A percentile compares a stretch with the other conserved stretches of the same genome.
Conservation (phyloP, 1,140 invertebrate species). For the Mactra quadrangularis region DNA sequence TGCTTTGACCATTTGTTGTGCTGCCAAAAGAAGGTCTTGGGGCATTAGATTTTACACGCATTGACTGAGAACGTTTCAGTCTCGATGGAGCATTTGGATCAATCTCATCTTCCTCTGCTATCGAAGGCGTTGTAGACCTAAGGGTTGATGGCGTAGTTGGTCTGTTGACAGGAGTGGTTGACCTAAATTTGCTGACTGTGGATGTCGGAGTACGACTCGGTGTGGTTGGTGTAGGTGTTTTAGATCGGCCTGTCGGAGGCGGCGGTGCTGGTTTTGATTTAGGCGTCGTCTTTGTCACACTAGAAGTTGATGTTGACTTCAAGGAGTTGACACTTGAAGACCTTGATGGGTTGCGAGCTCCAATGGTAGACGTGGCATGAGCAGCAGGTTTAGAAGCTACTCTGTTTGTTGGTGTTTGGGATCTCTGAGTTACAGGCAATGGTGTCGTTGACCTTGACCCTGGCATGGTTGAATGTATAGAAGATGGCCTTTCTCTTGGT, state of each 20-base stretch:
- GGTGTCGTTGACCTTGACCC: slow-evolving; percentile 65
- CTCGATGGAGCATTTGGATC: slow-evolving; percentile 51
- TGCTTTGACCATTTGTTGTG: slow-evolving; percentile 3
- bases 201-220: slow-evolving; percentile 20
- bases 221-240: slow-evolving; percentile 60
- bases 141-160: slow-evolving; percentile 32
- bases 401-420: slow-evolving; percentile 33
- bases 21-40: slow-evolving; percentile 51
- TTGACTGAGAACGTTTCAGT: slow-evolving; percentile 74
- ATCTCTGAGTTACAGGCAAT: slow-evolving; percentile 43
- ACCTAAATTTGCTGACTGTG: neutral
- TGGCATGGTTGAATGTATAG: slow-evolving; percentile 61
- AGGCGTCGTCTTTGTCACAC: neutral
- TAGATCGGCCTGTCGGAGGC: slow-evolving; percentile 13
- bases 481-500: slow-evolving; percentile 50
- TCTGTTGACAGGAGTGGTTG: slow-evolving; percentile 47
- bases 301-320: slow-evolving; percentile 23
- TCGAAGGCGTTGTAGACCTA: slow-evolving; percentile 38
- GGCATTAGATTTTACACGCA: slow-evolving; percentile 70
- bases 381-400: slow-evolving; percentile 33
- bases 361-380: slow-evolving; percentile 23
- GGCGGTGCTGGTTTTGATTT: slow-evolving; percentile 62
- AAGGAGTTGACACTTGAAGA: slow-evolving; percentile 3
- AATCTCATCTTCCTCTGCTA: slow-evolving; percentile 39
- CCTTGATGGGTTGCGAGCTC: slow-evolving; percentile 57